phyloP scores from a whole-genome alignment of 2,888 invertebrate species.

The Melieria omissa region DNA sequence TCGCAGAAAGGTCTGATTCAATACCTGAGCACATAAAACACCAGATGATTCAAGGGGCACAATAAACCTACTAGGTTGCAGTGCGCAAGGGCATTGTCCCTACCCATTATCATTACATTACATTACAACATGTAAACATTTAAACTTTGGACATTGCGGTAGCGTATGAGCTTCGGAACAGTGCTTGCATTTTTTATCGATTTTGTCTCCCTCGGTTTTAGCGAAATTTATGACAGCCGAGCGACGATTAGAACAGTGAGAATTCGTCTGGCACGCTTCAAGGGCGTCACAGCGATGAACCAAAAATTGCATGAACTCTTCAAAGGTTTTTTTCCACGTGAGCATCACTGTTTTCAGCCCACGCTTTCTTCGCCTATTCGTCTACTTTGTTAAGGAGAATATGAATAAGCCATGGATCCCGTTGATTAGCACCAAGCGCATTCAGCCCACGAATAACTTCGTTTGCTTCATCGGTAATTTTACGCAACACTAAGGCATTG shows the following conservation, averaged over 20 bases:
- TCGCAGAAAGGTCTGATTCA: too few relatives aligned
- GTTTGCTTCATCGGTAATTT: constrained; percentile 35
- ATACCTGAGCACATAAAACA: too few relatives aligned
- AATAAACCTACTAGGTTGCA: too few relatives aligned
- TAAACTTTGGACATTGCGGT: neutral
- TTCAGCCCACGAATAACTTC: constrained; percentile 32
- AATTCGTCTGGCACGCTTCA: constrained; percentile 23
- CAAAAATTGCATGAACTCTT: constrained; percentile 30
- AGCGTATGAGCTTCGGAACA: neutral
- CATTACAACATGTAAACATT: neutral
- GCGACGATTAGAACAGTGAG: constrained; percentile 6
- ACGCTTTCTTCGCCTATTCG: neutral
- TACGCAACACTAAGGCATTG: constrained; percentile 23
- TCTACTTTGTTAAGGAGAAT: constrained; percentile 28
- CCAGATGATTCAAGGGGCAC: too few relatives aligned
- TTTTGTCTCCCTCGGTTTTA: constrained; percentile 4
- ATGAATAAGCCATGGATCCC: constrained; percentile 36
- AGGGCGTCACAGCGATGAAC: constrained; percentile 34
- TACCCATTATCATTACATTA: too few relatives aligned
- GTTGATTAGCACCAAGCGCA: constrained; percentile 17
- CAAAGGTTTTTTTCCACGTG: constrained; percentile 22
- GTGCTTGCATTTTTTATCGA: neutral
- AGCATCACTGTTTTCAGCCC: neutral
- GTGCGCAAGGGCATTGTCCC: too few relatives aligned
- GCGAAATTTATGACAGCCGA: constrained; percentile 19